Evolutionary conservation across 2,888 invertebrate genomes (phyloP), one percentile per base, ranked within the genome.

Genomic region (Pseudolycoriella hygida): DNA sequence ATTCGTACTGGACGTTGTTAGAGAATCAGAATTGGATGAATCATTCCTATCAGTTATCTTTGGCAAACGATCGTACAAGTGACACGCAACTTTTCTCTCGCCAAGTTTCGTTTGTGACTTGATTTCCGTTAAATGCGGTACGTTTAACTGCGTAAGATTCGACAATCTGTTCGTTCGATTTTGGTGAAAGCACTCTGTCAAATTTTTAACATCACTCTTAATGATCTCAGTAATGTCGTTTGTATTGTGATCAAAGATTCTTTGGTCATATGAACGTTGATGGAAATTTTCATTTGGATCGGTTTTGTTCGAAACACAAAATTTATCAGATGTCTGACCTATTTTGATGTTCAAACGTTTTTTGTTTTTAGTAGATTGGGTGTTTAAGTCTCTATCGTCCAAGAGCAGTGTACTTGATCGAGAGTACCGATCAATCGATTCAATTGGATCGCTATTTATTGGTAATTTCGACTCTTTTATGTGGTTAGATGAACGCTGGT

Each of bases 1-100:
- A 12, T 25, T 20, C 10, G 14, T 25, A 6, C 20, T 45, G 32
- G 34, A 32, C 10, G 45, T 31, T 25, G 25, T 25, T 41, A 45
- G 40, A 18, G 11, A 31, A 2, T 5, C 18, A 12, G 40, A n/a
- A 18, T 40, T 34, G 25, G 45, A 45, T 25, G 25, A 25, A 31
- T 41, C 41, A 34, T 40, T 45, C 17, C 40, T 17, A n/a, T 15
- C 15, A 14, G 18, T 40, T 40, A 40, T 40, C 25, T 41, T 40
- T 40, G 45, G 45, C 34, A 45, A 18, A 20, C 40, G 40, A 30
- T 38, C 40, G 19, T 17, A 39, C 4, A 45, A 31, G 10, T 34
- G 31, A 31, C 34, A 41, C 20, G 34, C 14, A 37, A 20, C 19
- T 34, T 41, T 41, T 34, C 40, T 25, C 14, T 45, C 34, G 18